Evolutionary conservation across 1,140 invertebrate genomes (phyloP).

Genomic region (Drosophila chauvacae): DNA sequence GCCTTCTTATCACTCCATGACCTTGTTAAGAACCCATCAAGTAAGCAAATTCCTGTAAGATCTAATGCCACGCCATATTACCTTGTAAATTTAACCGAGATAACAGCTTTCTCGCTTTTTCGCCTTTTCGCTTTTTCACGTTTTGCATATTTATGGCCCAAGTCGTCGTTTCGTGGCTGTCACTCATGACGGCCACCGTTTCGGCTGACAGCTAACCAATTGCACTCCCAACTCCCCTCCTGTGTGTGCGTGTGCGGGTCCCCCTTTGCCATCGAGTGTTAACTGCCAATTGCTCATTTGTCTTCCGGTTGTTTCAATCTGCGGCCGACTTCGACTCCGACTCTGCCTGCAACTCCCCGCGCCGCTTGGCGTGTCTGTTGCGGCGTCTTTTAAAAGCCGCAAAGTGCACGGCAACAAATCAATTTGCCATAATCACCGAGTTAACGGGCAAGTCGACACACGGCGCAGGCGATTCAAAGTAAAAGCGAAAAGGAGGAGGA

Average conservation of each 20-base stretch:
- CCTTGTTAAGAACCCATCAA: background rate
- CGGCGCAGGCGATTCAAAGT: slow-evolving; percentile 8
- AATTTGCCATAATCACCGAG: slow-evolving; percentile 78
- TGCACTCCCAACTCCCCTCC: slow-evolving; percentile 8
- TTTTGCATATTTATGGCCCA: slow-evolving; percentile 13
- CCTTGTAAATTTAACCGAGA: background rate
- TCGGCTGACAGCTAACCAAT: slow-evolving; percentile 34
- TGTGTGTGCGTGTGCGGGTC: too few relatives aligned
- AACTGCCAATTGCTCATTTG: slow-evolving; percentile 71
- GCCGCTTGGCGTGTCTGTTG: background rate
- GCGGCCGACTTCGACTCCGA: background rate
- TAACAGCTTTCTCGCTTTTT: background rate
- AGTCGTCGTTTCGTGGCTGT: slow-evolving; percentile 7
- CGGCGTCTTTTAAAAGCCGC: slow-evolving; percentile 72
- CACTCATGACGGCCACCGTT: slow-evolving; percentile 8
- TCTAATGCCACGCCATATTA: background rate
- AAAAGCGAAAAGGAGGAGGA: slow-evolving; percentile 5
- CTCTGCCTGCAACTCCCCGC: background rate
- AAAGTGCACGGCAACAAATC: slow-evolving; percentile 76
- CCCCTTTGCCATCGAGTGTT: background rate
- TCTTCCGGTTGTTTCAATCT: slow-evolving; percentile 51
- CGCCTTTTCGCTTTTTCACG: background rate
- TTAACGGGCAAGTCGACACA: slow-evolving; percentile 28
- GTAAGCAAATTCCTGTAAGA: background rate
- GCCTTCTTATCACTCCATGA: background rate